These are phyloP conservation scores for Corythoichthys intestinalis DNA, from an alignment of 2,113 vertebrate species.

Conservation along the genomic window DNA sequence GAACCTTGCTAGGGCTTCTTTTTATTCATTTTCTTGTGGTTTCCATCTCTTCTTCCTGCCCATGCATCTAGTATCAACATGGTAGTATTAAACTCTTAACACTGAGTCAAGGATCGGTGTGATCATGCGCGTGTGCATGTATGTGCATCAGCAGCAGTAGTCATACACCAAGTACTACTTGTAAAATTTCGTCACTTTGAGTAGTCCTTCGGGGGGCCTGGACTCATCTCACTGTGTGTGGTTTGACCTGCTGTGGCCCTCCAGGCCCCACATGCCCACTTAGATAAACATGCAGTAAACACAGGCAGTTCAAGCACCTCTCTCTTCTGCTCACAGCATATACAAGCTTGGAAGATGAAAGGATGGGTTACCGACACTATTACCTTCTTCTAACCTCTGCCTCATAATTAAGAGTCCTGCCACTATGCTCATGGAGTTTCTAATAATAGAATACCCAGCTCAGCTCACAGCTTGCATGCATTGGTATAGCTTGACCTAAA, in stretches of 20 bases:
- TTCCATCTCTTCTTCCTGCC: slow-evolving; percentile 30
- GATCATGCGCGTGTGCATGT: slow-evolving; percentile 43
- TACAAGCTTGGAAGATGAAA: slow-evolving; percentile 70
- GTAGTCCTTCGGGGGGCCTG: slow-evolving; percentile 62
- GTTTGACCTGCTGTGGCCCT: slow-evolving; percentile 62
- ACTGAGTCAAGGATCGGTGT: slow-evolving; percentile 30
- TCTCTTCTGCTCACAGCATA: slow-evolving; percentile 58
- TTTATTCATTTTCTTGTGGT: slow-evolving; percentile 1
- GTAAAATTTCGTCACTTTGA: slow-evolving; percentile 70
- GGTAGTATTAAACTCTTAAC: slow-evolving; percentile 68
- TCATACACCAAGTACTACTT: slow-evolving; percentile 54
- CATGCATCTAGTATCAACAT: slow-evolving; percentile 60
- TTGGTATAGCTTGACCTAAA: not conserved
- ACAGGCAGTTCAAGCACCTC: slow-evolving; percentile 55
- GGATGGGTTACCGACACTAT: slow-evolving; percentile 49
- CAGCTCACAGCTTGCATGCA: not conserved
- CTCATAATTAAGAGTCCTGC: slow-evolving; percentile 59
- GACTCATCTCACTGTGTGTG: slow-evolving; percentile 70
- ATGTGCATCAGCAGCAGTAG: slow-evolving; percentile 53
- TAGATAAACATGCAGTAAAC: slow-evolving; percentile 75
- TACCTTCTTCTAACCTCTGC: slow-evolving; percentile 43
- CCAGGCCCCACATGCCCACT: slow-evolving; percentile 62
- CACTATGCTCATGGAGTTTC: slow-evolving; percentile 37
- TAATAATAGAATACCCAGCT: slow-evolving; percentile 21
- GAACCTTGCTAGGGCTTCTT: slow-evolving; percentile 21